These are phyloP conservation scores for Cyclopterus lumpus DNA, from an alignment of 2,797 vertebrate species.

Conservation along the genomic window DNA sequence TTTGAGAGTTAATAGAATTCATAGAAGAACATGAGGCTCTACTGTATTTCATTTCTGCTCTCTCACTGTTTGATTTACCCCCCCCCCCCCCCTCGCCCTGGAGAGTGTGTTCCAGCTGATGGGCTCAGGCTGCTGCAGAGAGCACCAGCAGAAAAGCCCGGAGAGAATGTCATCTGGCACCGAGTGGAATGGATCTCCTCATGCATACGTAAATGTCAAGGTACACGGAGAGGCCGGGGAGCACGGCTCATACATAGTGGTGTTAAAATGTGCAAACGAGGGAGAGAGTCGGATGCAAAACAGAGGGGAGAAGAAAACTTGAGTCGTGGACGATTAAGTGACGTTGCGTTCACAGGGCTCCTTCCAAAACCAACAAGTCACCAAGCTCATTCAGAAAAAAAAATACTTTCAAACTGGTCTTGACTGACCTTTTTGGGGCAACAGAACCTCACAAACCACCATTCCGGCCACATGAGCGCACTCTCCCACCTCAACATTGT, in stretches of 20 bases:
- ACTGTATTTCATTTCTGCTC: slow-evolving; percentile 68
- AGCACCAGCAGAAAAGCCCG: slow-evolving; percentile 20
- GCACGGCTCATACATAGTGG: slow-evolving; percentile 48
- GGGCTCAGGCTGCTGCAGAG: slow-evolving; percentile 44
- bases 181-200: slow-evolving; percentile 46
- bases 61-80: slow-evolving; percentile 59
- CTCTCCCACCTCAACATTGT: slow-evolving; percentile 73
- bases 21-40: slow-evolving; percentile 52
- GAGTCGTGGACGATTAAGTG: slow-evolving; percentile 8
- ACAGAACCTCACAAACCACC: slow-evolving; percentile 67
- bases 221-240: slow-evolving; percentile 34
- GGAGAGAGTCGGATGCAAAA: neutral
- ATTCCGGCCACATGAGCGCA: slow-evolving; percentile 51
- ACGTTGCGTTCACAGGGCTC: neutral
- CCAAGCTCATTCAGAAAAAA: slow-evolving; percentile 40
- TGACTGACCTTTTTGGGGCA: slow-evolving; percentile 54
- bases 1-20: slow-evolving; percentile 72
- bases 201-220: slow-evolving; percentile 73
- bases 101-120: slow-evolving; percentile 66
- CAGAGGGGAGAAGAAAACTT: neutral
- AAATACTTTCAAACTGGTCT: slow-evolving; percentile 32
- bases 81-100: slow-evolving; percentile 38
- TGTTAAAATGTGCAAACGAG: slow-evolving; percentile 38
- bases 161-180: slow-evolving; percentile 63
- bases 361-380: slow-evolving; percentile 52